Evolutionary conservation across 2,113 vertebrate genomes (phyloP).

Genomic region (Edolisoma coerulescens): DNA sequence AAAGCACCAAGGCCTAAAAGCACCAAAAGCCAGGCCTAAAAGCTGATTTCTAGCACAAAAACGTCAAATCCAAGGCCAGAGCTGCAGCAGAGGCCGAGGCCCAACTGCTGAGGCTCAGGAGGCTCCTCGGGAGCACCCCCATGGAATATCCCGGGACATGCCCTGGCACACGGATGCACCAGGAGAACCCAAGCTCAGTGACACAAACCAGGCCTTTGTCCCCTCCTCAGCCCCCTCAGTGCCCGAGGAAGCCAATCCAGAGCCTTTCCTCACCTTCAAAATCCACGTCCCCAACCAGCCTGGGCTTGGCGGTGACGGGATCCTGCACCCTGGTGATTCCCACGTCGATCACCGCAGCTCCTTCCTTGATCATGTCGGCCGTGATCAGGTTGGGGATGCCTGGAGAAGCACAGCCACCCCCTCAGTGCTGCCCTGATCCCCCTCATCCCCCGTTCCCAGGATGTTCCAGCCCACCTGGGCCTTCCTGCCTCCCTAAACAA

Average conservation of each 20-base stretch:
- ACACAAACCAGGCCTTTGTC: fast-evolving
- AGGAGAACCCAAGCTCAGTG: fast-evolving
- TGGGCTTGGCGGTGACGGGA: slow-evolving; percentile 82
- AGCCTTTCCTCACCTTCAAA: slow-evolving; percentile 83
- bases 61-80: background rate
- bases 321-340: slow-evolving; percentile 92
- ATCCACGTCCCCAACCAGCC: slow-evolving; percentile 94
- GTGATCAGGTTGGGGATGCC: slow-evolving; percentile 98
- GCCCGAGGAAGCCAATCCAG: fast-evolving
- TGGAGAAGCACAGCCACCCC: background rate
- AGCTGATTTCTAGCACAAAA: background rate
- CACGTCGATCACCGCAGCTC: slow-evolving; percentile 91
- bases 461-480: background rate
- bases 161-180: too few relatives aligned
- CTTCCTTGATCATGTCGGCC: slow-evolving; percentile 96
- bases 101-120: background rate
- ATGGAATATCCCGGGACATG: fast-evolving
- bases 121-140: background rate
- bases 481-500: background rate
- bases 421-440: background rate
- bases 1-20: background rate
- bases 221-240: fast-evolving
- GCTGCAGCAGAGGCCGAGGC: background rate
- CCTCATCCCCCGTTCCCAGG: fast-evolving
- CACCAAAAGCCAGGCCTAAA: fast-evolving